phyloP scores from a whole-genome alignment of 2,797 vertebrate species.

The Bradypus variegatus region DNA sequence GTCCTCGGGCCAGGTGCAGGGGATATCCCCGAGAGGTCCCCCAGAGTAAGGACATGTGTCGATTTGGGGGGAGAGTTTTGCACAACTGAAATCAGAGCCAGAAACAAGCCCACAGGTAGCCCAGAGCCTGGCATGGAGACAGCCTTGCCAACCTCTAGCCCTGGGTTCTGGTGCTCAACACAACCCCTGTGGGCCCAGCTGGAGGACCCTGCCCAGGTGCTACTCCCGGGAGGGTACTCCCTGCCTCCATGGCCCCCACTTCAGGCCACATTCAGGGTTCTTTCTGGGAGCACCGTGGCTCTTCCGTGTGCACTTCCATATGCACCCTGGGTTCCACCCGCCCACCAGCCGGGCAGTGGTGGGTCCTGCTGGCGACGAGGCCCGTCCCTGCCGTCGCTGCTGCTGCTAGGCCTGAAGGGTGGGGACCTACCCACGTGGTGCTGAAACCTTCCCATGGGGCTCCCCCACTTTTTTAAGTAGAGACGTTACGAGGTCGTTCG shows the following conservation, averaged over 20 bases:
- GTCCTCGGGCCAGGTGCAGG: too few relatives aligned
- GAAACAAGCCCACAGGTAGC: too few relatives aligned
- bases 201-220: constrained; percentile 67
- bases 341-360: background rate
- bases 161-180: constrained; percentile 68
- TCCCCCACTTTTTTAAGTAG: background rate
- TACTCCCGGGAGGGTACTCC: constrained; percentile 32
- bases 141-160: constrained; percentile 42
- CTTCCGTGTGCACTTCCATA: background rate
- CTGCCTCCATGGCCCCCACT: background rate
- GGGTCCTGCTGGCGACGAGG: background rate
- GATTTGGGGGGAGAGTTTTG: background rate
- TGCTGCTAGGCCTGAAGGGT: too few relatives aligned
- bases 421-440: background rate
- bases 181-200: background rate
- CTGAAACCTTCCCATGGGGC: background rate
- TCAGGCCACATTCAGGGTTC: background rate
- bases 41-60: too few relatives aligned
- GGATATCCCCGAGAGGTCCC: background rate
- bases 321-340: background rate
- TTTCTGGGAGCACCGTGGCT: background rate
- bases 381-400: too few relatives aligned
- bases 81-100: background rate
- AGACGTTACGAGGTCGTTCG: background rate
- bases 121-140: background rate